A percentile compares a stretch with the other conserved stretches of the same genome.
Evolutionary conservation across 2,888 invertebrate genomes (phyloP).

Genomic region (Mesoligia furuncula): DNA sequence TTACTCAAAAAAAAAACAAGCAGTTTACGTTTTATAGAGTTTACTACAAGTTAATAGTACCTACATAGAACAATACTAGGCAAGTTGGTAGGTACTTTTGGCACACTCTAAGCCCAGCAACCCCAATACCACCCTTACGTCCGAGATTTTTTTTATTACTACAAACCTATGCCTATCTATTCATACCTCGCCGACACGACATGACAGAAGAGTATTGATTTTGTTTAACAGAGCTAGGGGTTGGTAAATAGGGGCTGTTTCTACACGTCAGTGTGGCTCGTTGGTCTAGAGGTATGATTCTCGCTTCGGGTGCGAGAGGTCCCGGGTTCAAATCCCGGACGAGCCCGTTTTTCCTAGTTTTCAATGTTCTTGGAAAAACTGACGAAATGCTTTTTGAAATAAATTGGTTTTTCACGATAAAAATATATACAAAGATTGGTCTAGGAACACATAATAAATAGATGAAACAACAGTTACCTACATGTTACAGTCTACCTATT

Average conservation of each 20-base stretch:
- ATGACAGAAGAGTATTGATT: conserved; percentile 25
- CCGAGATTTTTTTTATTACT: background rate
- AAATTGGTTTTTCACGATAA: background rate
- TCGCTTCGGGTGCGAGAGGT: conserved; percentile 91
- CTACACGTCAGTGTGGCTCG: conserved; percentile 62
- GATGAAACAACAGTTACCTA: too few relatives aligned
- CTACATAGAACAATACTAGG: background rate
- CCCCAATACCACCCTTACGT: background rate
- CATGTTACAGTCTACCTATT: background rate
- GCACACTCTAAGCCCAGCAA: background rate
- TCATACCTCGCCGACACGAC: background rate
- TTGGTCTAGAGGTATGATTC: conserved; percentile 86
- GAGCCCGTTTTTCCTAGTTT: conserved; percentile 54
- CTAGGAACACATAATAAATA: too few relatives aligned
- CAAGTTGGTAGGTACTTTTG: too few relatives aligned
- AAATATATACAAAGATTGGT: background rate
- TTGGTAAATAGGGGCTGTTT: conserved; percentile 41
- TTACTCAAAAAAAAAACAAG: background rate
- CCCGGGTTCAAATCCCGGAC: conserved; percentile 79
- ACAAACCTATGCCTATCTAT: background rate
- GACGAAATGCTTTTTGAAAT: conserved; percentile 43
- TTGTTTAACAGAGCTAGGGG: conserved; percentile 26
- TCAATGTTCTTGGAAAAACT: conserved; percentile 8
- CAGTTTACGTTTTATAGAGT: background rate
- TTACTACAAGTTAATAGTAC: background rate